Evolutionary conservation across 2,888 invertebrate species (phyloP), one percentile per base, ranked within the genome.

Genomic region (Drosophila nigritarsus): DNA sequence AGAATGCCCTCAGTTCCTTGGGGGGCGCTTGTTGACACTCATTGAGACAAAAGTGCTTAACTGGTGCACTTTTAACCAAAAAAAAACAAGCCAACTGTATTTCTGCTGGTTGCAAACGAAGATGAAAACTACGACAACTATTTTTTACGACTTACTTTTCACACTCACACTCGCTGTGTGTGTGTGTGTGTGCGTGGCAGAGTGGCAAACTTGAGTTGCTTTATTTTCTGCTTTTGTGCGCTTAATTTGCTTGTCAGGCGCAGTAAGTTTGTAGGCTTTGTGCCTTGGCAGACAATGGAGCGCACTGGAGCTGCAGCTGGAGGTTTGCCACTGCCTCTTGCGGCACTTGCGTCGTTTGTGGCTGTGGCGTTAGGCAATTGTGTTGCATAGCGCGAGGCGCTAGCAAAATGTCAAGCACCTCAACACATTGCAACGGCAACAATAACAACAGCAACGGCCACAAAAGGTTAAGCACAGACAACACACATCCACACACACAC

Each of bases 11-110:
- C 75, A 75, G 59, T 50, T 68, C 60, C 80, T 82, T 60, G 75
- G 70, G 53, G 73, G 24, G 72, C 68, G 76, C 89, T 86, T 86
- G 89, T 90, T 87, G 87, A 90, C 85, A 86, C 89, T 87, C 87
- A 90, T 87, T 88, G 90, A 87, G 87, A 87, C 90, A 89, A 87
- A 90, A 87, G 87, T 87, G 82, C 87, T 87, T 87, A 87, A 89
- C 90, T 76, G 82, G 82, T 78, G 87, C 86, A 87, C 89, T 87
- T 88, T 88, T 75, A 60, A 76, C 80, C 69, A 76, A 75, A 73
- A 73, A 73, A 65, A 66, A 53, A 50, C 68, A 68, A 55, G 38
- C n/a, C 55, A 55, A 38, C 27, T 29, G 13, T 27, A 18, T 36
- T 20, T 34, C 13, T 11, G 36, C 2, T 54, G 24, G 27, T n/a